A percentile compares a stretch with the other conserved stretches of the same genome.
These are phyloP conservation scores for Alexandromys fortis DNA, from an alignment of 2,113 vertebrate species.

Conservation along the genomic window DNA sequence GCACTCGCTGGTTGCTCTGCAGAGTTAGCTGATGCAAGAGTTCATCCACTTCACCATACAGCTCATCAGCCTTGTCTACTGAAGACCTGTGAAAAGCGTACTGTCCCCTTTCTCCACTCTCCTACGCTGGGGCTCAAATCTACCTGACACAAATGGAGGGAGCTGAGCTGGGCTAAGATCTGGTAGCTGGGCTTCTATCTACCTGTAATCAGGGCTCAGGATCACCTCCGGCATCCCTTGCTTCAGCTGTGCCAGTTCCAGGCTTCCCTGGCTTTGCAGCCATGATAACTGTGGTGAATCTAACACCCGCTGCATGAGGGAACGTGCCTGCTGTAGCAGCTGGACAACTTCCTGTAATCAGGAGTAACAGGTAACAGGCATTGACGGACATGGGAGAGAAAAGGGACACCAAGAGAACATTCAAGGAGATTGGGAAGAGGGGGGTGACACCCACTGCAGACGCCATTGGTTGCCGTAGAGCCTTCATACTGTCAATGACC, in stretches of 20 bases:
- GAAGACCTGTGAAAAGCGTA: slow-evolving; percentile 83
- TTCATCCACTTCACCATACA: slow-evolving; percentile 93
- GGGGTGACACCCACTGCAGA: slow-evolving; percentile 85
- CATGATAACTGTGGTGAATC: slow-evolving; percentile 89
- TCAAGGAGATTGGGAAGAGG: neutral
- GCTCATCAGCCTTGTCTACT: slow-evolving; percentile 84
- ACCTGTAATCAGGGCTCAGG: slow-evolving; percentile 88
- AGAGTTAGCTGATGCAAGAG: slow-evolving; percentile 93
- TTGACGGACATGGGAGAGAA: neutral
- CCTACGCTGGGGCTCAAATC: neutral
- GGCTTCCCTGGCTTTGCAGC: slow-evolving; percentile 93
- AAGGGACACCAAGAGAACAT: neutral
- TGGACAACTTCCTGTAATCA: slow-evolving; percentile 88
- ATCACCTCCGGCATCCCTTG: slow-evolving; percentile 88
- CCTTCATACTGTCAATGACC: slow-evolving; percentile 87
- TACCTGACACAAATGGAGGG: neutral
- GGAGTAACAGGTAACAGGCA: neutral
- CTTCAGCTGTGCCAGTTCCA: slow-evolving; percentile 88
- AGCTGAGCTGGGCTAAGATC: neutral
- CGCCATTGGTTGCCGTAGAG: slow-evolving; percentile 82
- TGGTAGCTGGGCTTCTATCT: neutral
- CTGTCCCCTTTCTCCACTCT: neutral
- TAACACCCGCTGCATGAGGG: slow-evolving; percentile 90
- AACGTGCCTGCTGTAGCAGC: slow-evolving; percentile 85
- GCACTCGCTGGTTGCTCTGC: slow-evolving; percentile 90